Percentiles rank a stretch among this genome's conserved stretches.
These are phyloP conservation scores for Oconnorella tubifera DNA, from an alignment of 2,888 invertebrate species.

Conservation along the genomic window DNA sequence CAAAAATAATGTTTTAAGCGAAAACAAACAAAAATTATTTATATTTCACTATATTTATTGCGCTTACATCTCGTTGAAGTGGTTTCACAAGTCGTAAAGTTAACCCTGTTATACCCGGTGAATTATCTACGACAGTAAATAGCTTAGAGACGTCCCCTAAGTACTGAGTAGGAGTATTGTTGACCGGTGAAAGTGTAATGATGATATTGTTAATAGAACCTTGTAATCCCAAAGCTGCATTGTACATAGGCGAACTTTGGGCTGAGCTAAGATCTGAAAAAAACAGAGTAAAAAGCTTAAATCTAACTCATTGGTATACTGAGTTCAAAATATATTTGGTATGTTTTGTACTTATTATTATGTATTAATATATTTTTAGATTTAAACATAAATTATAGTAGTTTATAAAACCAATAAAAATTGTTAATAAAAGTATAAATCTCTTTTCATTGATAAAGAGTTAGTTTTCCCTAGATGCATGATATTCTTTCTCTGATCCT, in stretches of 20 bases:
- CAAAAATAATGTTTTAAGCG: no score
- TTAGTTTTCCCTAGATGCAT: no score
- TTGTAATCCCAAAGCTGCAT: neutral
- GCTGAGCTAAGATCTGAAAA: neutral
- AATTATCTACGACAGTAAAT: neutral
- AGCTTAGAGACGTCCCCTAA: neutral
- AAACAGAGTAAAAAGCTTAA: no score
- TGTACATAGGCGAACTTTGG: neutral
- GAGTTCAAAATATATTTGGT: no score
- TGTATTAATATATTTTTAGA: neutral
- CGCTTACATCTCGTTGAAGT: neutral
- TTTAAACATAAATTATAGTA: neutral
- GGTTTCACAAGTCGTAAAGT: neutral
- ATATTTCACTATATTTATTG: no score
- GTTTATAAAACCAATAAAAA: no score
- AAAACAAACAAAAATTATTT: no score
- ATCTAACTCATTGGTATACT: no score
- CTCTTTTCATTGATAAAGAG: no score
- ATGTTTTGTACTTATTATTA: neutral
- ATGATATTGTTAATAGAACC: neutral
- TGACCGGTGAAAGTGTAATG: neutral
- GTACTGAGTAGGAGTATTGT: neutral
- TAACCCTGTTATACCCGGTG: neutral
- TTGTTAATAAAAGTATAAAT: no score
- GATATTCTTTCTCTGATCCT: no score